These are phyloP conservation scores for Carassius carassius DNA, from an alignment of 2,113 vertebrate species.

Conservation along the genomic window DNA sequence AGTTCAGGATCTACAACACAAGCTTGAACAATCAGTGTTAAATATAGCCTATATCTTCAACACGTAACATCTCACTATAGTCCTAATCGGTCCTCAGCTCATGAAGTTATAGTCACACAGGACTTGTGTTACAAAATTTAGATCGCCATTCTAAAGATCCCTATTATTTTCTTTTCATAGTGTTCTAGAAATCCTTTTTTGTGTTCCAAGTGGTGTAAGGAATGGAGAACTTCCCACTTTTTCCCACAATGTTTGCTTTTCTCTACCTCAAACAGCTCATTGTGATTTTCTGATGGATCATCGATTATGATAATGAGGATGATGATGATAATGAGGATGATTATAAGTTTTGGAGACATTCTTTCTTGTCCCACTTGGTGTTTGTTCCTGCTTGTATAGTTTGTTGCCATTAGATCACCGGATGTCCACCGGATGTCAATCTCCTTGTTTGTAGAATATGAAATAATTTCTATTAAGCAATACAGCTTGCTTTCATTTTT, in stretches of 20 bases:
- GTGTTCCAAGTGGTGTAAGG: not conserved
- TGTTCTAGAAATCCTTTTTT: constrained; percentile 15
- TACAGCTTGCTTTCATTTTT: not conserved
- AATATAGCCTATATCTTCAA: constrained; percentile 12
- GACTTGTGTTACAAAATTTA: constrained; percentile 10
- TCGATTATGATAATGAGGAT: constrained; percentile 8
- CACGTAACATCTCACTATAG: not conserved
- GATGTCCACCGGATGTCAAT: not conserved
- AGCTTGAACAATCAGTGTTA: constrained; percentile 5
- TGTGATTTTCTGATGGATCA: constrained; percentile 4
- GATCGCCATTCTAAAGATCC: not conserved
- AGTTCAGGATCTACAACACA: constrained; percentile 12
- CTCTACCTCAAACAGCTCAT: not conserved
- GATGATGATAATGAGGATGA: constrained; percentile 21
- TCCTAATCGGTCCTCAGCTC: not conserved
- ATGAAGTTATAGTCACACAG: constrained; percentile 4
- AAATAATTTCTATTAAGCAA: constrained; percentile 16
- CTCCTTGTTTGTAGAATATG: not conserved
- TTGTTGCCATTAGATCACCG: constrained; percentile 24
- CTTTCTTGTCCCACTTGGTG: constrained; percentile 29
- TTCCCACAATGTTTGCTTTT: not conserved
- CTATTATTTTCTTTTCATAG: not conserved
- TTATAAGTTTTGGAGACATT: constrained; percentile 33
- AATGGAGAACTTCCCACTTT: not conserved
- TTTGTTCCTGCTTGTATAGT: not conserved